Conservation (phyloP, 2,797 vertebrate species). For the Micrastur ruficollis region DNA sequence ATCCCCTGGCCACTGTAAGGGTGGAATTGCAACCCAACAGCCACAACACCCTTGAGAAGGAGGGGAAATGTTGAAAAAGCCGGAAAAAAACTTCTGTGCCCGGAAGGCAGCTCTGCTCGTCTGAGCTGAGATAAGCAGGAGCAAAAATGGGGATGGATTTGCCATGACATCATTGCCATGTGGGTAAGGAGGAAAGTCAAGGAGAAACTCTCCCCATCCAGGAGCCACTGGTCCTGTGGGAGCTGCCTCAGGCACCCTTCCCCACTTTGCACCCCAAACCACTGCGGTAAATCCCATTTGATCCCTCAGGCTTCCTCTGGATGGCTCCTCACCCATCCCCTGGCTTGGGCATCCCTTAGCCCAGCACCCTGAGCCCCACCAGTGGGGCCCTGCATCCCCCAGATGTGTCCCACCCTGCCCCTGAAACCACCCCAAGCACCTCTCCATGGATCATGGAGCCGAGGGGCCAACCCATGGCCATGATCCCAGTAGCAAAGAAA, state of each 20-base stretch:
- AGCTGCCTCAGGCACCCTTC: not conserved
- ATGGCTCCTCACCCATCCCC: not conserved
- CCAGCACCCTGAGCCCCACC: not conserved
- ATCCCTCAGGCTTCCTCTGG: not conserved
- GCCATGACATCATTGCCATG: fast-evolving
- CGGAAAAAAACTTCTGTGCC: not conserved
- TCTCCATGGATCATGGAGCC: not conserved
- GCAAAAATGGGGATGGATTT: not conserved
- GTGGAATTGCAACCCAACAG: not conserved
- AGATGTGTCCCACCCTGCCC: not conserved
- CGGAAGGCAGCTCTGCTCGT: not conserved
- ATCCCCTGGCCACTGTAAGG: not conserved
- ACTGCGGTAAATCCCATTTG: not conserved
- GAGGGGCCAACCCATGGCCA: not conserved
- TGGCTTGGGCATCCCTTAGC: not conserved
- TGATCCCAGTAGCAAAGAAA: not conserved
- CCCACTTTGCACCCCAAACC: not conserved
- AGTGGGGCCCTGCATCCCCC: not conserved
- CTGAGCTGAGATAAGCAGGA: not conserved
- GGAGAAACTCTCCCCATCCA: not conserved
- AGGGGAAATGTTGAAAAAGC: not conserved
- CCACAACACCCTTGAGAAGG: not conserved
- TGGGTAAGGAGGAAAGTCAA: not conserved
- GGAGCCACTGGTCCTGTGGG: fast-evolving
- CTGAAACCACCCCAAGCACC: not conserved